A percentile compares a stretch with the other conserved stretches of the same genome.
Evolutionary conservation across 2,797 vertebrate genomes (phyloP).

Genomic region (Cheirogaleus major): DNA sequence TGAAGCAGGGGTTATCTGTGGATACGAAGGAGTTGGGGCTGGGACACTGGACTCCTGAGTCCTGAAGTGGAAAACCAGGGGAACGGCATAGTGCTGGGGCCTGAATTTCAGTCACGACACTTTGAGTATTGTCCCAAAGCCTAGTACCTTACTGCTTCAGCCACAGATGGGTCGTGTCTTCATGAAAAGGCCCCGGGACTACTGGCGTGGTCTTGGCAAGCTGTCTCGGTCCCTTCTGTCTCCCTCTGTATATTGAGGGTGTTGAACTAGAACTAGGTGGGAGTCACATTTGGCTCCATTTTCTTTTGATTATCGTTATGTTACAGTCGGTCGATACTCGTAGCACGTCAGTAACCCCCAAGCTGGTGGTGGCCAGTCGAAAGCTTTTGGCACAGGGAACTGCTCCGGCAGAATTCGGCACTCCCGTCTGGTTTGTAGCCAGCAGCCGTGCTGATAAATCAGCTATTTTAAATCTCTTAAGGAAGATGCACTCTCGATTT

Average conservation of each 20-base stretch:
- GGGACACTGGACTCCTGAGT: background rate
- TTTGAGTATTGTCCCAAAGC: background rate
- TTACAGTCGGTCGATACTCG: too few species aligned
- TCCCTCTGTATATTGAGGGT: background rate
- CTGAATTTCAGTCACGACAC: background rate
- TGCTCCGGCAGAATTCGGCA: background rate
- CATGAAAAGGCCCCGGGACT: background rate
- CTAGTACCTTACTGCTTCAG: background rate
- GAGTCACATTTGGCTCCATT: background rate
- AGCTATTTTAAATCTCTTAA: background rate
- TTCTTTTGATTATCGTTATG: background rate
- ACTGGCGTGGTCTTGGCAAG: background rate
- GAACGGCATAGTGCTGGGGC: background rate
- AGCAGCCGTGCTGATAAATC: background rate
- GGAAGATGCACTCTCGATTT: slow-evolving; percentile 6
- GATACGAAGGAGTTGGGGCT: background rate
- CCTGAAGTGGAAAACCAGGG: background rate
- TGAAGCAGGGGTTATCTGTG: background rate
- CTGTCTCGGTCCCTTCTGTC: background rate
- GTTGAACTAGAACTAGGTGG: background rate
- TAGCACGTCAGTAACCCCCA: background rate
- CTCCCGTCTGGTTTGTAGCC: background rate
- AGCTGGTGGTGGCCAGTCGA: too few species aligned
- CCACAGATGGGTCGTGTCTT: background rate
- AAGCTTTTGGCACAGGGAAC: background rate